phyloP scores from a whole-genome alignment of 37 sponge, comb jelly and placozoan species.

The Axinella damicornis region DNA sequence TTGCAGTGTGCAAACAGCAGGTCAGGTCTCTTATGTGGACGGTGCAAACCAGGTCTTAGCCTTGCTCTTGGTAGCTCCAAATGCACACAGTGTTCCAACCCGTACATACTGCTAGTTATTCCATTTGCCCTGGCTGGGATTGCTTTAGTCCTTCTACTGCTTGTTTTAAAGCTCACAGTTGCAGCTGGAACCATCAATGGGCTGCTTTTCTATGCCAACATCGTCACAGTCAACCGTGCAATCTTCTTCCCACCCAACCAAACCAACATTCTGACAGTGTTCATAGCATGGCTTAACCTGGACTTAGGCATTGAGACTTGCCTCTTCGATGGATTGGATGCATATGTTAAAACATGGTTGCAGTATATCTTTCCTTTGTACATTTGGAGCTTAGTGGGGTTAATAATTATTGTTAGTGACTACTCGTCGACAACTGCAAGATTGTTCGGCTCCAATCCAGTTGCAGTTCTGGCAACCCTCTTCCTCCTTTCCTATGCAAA shows the following conservation, averaged over 20 bases:
- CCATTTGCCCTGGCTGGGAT: conserved; percentile 22
- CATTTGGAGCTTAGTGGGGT: not conserved
- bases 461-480: conserved; percentile 18
- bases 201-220: conserved; percentile 32
- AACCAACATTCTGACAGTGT: not conserved
- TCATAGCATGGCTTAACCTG: conserved; percentile 32
- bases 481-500: conserved; percentile 25
- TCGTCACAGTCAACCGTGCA: conserved; percentile 5
- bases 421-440: not conserved
- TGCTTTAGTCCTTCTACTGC: conserved; percentile 13
- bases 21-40: conserved; percentile 38
- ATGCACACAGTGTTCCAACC: conserved; percentile 34
- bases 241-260: conserved; percentile 17
- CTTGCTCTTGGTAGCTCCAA: conserved; percentile 18
- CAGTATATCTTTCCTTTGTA: conserved; percentile 33
- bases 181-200: conserved; percentile 30
- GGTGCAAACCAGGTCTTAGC: conserved; percentile 29
- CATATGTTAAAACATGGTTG: conserved; percentile 24
- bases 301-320: conserved; percentile 9
- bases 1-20: not conserved
- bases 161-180: no score
- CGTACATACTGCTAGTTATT: not conserved
- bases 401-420: not conserved
- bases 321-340: conserved; percentile 22
- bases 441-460: not conserved